Evolutionary conservation across 2,113 vertebrate species (phyloP).

Genomic region (Anoura caudifer): DNA sequence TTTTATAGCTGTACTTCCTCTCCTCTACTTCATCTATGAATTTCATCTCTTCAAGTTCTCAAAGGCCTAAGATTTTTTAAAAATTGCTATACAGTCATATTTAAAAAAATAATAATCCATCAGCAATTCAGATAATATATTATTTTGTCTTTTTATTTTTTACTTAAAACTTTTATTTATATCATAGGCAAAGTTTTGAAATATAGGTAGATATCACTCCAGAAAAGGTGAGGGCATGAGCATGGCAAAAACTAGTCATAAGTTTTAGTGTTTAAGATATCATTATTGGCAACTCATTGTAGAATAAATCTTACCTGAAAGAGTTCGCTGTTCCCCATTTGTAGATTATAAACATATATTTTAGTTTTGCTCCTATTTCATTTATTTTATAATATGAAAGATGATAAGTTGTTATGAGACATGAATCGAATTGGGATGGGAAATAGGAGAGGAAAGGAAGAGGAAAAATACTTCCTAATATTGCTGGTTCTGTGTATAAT

Average conservation of each 20-base stretch:
- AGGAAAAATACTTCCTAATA: slow-evolving; percentile 46
- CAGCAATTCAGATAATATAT: neutral
- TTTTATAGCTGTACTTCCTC: neutral
- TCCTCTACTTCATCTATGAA: neutral
- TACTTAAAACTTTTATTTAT: neutral
- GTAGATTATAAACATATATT: slow-evolving; percentile 35
- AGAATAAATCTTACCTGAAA: neutral
- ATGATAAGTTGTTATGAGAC: slow-evolving; percentile 43
- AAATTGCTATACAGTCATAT: neutral
- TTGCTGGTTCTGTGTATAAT: slow-evolving; percentile 42
- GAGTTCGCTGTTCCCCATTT: neutral
- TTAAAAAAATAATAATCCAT: neutral
- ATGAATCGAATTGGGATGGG: slow-evolving; percentile 47
- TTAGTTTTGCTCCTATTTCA: neutral
- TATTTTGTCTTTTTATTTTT: slow-evolving; percentile 24
- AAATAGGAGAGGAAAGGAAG: neutral
- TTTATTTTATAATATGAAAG: neutral
- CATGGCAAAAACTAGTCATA: neutral
- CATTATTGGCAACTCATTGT: neutral
- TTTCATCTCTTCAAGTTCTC: slow-evolving; percentile 13
- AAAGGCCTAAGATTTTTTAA: slow-evolving; percentile 13
- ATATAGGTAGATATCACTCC: neutral
- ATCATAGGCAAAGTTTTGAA: neutral
- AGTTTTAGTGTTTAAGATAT: neutral
- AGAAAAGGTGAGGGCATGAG: neutral